Evolutionary conservation across 2,797 vertebrate species (phyloP).

Genomic region (Cynopterus sphinx): DNA sequence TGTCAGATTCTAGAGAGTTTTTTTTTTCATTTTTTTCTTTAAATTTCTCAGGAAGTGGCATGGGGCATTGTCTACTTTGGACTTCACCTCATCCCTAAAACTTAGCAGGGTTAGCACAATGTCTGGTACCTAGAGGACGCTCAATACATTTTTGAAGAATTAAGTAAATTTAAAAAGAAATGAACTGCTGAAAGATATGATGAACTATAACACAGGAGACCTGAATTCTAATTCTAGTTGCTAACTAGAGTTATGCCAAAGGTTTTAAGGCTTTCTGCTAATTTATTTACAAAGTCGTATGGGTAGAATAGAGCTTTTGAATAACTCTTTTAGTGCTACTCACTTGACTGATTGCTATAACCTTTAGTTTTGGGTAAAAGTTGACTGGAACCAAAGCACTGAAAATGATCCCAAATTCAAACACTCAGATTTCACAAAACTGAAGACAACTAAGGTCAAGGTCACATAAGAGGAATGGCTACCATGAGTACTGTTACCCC

Average conservation of each 20-base stretch:
- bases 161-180: background rate
- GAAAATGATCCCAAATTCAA: background rate
- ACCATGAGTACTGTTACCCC: background rate
- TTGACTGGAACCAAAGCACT: background rate
- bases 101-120: background rate
- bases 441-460: background rate
- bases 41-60: background rate
- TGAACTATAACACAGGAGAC: background rate
- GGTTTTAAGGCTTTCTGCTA: background rate
- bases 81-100: background rate
- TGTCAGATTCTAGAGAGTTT: background rate
- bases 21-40: too few relatives aligned
- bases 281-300: background rate
- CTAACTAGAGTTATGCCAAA: background rate
- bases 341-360: background rate
- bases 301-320: background rate
- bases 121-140: background rate
- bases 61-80: background rate
- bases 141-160: background rate
- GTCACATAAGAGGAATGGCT: background rate
- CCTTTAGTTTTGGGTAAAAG: background rate
- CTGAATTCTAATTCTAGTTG: background rate
- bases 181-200: background rate
- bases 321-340: background rate
- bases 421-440: background rate